These are phyloP conservation scores for Cosmia pyralina DNA, from an alignment of 2,888 invertebrate species.

Conservation along the genomic window DNA sequence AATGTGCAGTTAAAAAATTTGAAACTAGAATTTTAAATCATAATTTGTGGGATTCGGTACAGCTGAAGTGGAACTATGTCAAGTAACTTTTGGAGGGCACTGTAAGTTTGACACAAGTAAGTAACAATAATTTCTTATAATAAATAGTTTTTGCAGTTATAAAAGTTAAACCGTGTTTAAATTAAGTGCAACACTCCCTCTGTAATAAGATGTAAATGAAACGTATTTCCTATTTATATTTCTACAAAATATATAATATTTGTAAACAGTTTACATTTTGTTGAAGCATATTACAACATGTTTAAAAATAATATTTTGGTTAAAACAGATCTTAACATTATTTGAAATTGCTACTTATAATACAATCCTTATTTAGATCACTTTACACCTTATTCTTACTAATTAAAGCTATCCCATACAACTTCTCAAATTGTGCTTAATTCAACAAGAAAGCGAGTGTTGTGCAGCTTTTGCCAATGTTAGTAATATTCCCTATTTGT, in stretches of 20 bases:
- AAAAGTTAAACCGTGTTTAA: conserved; percentile 43
- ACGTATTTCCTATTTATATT: conserved; percentile 48
- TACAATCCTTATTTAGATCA: conserved; percentile 73
- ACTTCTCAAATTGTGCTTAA: conserved; percentile 85
- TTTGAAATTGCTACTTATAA: conserved; percentile 65
- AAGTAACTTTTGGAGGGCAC: no score
- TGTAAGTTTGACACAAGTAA: conserved; percentile 57
- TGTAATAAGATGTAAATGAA: conserved; percentile 46
- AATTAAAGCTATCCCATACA: conserved; percentile 90
- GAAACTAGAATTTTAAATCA: no score
- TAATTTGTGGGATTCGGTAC: no score
- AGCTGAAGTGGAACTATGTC: no score
- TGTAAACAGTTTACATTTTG: conserved; percentile 39
- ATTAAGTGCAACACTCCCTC: conserved; percentile 46
- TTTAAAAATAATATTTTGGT: conserved; percentile 48
- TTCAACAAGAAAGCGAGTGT: conserved; percentile 79
- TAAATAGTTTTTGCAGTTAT: conserved; percentile 31
- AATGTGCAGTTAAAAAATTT: no score
- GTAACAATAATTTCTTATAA: conserved; percentile 45
- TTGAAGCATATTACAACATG: conserved; percentile 46
- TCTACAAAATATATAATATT: conserved; percentile 58
- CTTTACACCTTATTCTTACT: conserved; percentile 81
- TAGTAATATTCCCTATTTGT: conserved; percentile 41
- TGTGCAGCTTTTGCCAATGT: conserved; percentile 68
- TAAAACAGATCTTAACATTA: conserved; percentile 57